Conservation (phyloP, 2,113 vertebrate species). For the Psilopsiagon aurifrons region DNA sequence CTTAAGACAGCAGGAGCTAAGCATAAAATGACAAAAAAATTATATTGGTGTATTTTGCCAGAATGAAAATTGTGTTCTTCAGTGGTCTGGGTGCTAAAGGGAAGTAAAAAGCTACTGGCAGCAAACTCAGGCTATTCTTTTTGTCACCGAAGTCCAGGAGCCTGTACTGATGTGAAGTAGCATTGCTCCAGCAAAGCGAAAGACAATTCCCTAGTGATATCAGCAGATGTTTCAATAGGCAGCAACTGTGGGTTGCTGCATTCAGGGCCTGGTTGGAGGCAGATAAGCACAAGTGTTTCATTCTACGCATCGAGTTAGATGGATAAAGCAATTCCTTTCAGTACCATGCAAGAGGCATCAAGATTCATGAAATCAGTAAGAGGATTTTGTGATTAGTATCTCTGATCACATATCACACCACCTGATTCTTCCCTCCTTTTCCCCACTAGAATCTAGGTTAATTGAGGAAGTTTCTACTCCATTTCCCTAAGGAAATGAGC, state of each 20-base stretch:
- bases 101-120: not conserved
- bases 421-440: not conserved
- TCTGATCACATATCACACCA: not conserved
- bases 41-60: not conserved
- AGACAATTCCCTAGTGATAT: fast-evolving
- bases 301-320: not conserved
- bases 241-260: not conserved
- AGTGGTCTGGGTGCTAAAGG: too few species aligned
- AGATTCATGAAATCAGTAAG: not conserved
- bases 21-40: not conserved
- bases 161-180: not conserved
- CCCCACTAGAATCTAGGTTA: not conserved
- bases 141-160: not conserved
- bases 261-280: not conserved
- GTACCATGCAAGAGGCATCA: not conserved
- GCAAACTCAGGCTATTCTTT: not conserved
- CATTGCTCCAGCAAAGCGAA: not conserved
- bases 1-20: not conserved
- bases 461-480: not conserved
- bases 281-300: not conserved
- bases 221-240: not conserved
- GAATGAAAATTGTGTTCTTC: not conserved
- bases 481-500: not conserved
- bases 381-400: not conserved
- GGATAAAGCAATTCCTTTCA: not conserved